A percentile compares a stretch with the other conserved stretches of the same genome.
Evolutionary conservation across 2,888 invertebrate species (phyloP).

Genomic region (Clusia tigrina): DNA sequence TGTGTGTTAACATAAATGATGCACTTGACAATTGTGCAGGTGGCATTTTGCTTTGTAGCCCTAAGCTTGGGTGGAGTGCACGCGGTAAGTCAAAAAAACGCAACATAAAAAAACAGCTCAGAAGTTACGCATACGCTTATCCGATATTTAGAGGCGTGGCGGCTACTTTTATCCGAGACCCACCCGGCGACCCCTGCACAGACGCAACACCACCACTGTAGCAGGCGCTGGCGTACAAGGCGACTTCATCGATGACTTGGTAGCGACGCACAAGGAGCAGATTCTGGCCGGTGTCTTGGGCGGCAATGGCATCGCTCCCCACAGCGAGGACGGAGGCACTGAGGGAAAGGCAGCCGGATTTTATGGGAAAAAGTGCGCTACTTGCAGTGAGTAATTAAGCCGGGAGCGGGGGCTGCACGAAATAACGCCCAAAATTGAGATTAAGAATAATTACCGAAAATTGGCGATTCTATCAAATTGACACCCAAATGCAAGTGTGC

Average conservation of each 20-base stretch:
- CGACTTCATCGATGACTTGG: conserved; percentile 59
- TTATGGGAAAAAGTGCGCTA: conserved; percentile 52
- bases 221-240: conserved; percentile 38
- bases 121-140: not conserved
- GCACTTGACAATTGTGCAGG: not conserved
- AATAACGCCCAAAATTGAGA: not conserved
- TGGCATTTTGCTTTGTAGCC: not conserved
- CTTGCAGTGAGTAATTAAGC: conserved; percentile 61
- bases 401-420: too few relatives aligned
- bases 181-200: conserved; percentile 26
- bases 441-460: not conserved
- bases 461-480: too few relatives aligned
- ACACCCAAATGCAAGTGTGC: too few relatives aligned
- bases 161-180: conserved; percentile 44
- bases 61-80: not conserved
- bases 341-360: conserved; percentile 31
- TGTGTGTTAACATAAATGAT: not conserved
- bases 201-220: not conserved
- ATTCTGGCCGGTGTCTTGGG: conserved; percentile 51
- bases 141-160: conserved; percentile 22
- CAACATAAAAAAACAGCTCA: not conserved
- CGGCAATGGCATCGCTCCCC: not conserved
- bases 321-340: conserved; percentile 15
- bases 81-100: conserved; percentile 25
- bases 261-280: conserved; percentile 55